Evolutionary conservation across 2,113 vertebrate species (phyloP).

Genomic region (Thalassarche chlororhynchos): DNA sequence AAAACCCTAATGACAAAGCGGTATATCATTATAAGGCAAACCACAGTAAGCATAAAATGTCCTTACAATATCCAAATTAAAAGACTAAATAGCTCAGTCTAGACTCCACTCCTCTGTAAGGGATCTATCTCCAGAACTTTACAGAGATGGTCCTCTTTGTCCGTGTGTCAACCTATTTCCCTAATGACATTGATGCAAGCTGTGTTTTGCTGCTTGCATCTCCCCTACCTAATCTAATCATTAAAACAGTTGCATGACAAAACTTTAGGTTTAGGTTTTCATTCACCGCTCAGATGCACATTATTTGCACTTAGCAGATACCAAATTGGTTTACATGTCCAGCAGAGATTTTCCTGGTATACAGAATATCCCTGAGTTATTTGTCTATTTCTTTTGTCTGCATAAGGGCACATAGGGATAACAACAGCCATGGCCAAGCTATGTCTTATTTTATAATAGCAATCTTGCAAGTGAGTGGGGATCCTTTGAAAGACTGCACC

Average conservation of each 20-base stretch:
- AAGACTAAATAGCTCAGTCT: background rate
- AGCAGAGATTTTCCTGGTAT: background rate
- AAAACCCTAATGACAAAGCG: background rate
- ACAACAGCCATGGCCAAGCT: background rate
- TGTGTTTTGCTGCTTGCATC: fast-evolving
- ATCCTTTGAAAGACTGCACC: background rate
- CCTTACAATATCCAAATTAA: background rate
- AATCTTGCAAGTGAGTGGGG: fast-evolving
- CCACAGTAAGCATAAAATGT: background rate
- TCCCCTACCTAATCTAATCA: background rate
- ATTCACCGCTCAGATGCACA: background rate
- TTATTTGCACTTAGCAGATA: background rate
- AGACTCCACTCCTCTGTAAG: background rate
- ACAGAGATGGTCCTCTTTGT: background rate
- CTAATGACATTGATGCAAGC: background rate
- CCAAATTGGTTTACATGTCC: background rate
- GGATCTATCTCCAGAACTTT: background rate
- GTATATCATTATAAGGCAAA: background rate
- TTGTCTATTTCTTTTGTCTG: background rate
- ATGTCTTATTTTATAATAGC: background rate
- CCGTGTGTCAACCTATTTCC: background rate
- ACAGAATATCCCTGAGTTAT: background rate
- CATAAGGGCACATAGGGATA: background rate
- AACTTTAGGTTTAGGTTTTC: background rate
- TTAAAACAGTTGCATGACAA: background rate